Percentiles rank a stretch among this genome's conserved stretches.
Conservation (phyloP, 2,888 invertebrate genomes). For the Nysson spinosus region DNA sequence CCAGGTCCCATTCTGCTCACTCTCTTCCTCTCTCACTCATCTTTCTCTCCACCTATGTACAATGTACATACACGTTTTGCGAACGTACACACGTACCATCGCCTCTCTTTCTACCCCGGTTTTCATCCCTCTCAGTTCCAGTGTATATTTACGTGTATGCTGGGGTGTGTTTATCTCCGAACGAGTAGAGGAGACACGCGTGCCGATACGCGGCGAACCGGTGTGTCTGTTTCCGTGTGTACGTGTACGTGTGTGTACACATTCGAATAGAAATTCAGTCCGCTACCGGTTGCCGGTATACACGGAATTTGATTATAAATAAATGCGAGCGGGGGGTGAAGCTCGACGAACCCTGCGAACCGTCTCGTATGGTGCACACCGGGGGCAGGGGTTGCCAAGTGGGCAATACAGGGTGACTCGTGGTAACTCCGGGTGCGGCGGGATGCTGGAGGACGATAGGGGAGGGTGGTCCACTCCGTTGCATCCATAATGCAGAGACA, state of each 20-base stretch:
- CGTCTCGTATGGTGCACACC: slow-evolving; percentile 63
- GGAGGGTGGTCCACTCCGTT: slow-evolving; percentile 71
- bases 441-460: slow-evolving; percentile 13
- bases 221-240: no score
- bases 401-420: slow-evolving; percentile 20
- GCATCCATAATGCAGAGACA: slow-evolving; percentile 76
- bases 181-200: slow-evolving; percentile 12
- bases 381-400: slow-evolving; percentile 36
- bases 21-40: neutral
- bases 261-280: slow-evolving; percentile 73
- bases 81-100: no score
- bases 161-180: neutral
- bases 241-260: slow-evolving; percentile 54
- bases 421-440: slow-evolving; percentile 14
- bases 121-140: slow-evolving; percentile 1
- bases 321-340: slow-evolving; percentile 70
- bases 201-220: slow-evolving; percentile 6
- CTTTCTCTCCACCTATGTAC: slow-evolving; percentile 7
- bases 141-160: neutral
- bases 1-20: neutral
- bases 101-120: slow-evolving; percentile 4
- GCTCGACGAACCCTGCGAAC: slow-evolving; percentile 55
- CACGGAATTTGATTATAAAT: slow-evolving; percentile 77
- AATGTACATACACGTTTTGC: no score
- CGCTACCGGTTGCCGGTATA: slow-evolving; percentile 69